Evolutionary conservation across 2,797 vertebrate genomes (phyloP), one percentile per base, ranked within the genome.

Genomic region (Melanotaenia parkinsoni): DNA sequence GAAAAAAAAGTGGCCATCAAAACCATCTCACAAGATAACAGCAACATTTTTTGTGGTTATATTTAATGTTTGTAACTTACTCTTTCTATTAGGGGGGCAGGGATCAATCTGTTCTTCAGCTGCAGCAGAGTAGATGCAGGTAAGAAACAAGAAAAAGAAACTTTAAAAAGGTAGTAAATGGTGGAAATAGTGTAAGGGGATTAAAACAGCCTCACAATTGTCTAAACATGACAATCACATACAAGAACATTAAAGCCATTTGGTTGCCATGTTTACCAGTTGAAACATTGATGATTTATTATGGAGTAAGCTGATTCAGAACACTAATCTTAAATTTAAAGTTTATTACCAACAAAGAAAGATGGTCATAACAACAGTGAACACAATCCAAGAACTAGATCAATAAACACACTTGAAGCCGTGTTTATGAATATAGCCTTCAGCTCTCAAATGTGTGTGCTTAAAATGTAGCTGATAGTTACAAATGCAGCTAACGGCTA

Each of bases 41-140:
- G 63, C 70, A 22, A 74, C 24, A 47, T 58, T 56, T 20, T 35
- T 11, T 28, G 16, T 0, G 26, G 20, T 67, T 78, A 1, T 75
- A 24, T 78, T 47, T 64, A 57, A 74, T 14, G 11, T 58, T 70
- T 73, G 38, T 43, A 18, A 62, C 57, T 74, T 83, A 58, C 32
- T 83, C n/a, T 77, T 64, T 86, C 24, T 32, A 43, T 47, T 62
- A 95, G 95, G 95, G 95, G 95, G 0, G 88, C 89, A 3, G 93
- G 92, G 9, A 67, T 83, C 47, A 92, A 92, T 53, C 72, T 96
- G 60, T 96, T 95, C 85, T 91, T 95, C 86, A 94, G 94, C 74
- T 93, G 76, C 83, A 94, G 90, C 40, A 90, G 66, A 63, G 77
- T 89, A 45, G 92, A 92, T 73, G 85, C 91, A 87, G 90, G 95